Base-by-base conservation (phyloP, 2,888 invertebrate species). In the Thereva unica region DNA sequence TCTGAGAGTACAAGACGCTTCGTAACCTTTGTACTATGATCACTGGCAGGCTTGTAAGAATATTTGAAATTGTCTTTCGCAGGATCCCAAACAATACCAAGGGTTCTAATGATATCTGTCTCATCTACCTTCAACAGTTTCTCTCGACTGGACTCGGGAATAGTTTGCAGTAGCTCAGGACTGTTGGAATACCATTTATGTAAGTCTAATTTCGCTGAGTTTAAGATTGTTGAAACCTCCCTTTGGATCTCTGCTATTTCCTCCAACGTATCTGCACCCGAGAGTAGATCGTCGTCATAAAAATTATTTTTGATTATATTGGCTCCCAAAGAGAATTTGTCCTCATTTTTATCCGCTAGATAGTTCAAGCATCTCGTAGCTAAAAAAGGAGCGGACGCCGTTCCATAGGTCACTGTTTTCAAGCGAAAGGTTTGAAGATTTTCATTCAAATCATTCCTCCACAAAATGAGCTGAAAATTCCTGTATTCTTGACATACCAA, bases 51-150 rank as follows among this genome's bases (percentile, higher is more conserved):
- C 9, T 50, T 6, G 3, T 23, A 35, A 23, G 34, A 8, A 34
- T 23, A 50, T 23, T 5, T 4, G 23, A 50, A 50, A 2, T 6
- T 8, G 34, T 50, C 50, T 34, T 6, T 9, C 6, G 5, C 9
- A 23, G 50, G 23, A 8, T 50, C 23, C 50, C 50, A 50, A 10
- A 34, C 23, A 34, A 50, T 50, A 12, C 34, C 50, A 23, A 50
- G 35, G 7, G 42, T 42, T 7, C 9, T 7, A 42, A 42, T 42
- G 9, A 1, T 35, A 34, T 50, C 23, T 3, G 23, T 1, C 1
- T 50, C 50, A 10, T 35, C 23, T 6, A 50, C 3, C 5, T 35
- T 5, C 8, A 34, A 34, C 1, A 5, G 12, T 50, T 34, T 50
- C 35, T 50, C 50, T 7, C 35, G 12, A 3, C 7, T 7, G 4